Base-by-base conservation (phyloP, 2,797 vertebrate species). In the Glyptemys insculpta region DNA sequence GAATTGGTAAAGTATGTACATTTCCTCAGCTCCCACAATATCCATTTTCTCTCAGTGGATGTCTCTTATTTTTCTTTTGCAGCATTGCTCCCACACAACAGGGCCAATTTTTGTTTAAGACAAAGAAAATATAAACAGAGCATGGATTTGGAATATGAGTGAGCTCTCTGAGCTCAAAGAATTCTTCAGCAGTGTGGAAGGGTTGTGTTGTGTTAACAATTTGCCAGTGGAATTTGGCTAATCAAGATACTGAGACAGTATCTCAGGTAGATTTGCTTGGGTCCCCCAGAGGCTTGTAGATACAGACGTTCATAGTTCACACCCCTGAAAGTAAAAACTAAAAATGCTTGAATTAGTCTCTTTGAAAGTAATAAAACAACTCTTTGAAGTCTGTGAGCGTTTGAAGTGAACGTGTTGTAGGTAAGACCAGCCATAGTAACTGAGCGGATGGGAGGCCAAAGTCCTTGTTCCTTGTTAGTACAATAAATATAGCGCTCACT, bases 1-100 rank as follows among this genome's bases (percentile, higher is more conserved):
- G 95, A 98, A 98, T 96, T 95, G 96, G 96, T 95, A 89, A 97
- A 98, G 96, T 97, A 96, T 98, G 96, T 98, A 94, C 97, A 96
- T 98, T 97, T 97, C 97, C 97, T 97, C 95, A 97, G 96, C 98
- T 98, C 98, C 97, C 97, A 98, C 97, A 97, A 97, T 97, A 97
- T 98, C 96, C 97, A 96, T 96, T 98, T 98, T 98, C 97, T 97
- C 97, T 98, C 98, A 95, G 97, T 98, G 98, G 98, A 98, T 98
- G 98, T 97, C 97, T 97, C 97, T 97, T 98, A 97, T 98, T 98
- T 98, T 99, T 98, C 99, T 98, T 98, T 98, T 97, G 94, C 95
- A 96, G 94, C 96, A 96, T 97, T 97, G 96, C 97, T 99, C 99
- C 99, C 99, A 99, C 99, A 99, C 98, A 98, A 99, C 98, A 97